phyloP scores from a whole-genome alignment of 2,113 vertebrate genomes.

The Marmota monax region DNA sequence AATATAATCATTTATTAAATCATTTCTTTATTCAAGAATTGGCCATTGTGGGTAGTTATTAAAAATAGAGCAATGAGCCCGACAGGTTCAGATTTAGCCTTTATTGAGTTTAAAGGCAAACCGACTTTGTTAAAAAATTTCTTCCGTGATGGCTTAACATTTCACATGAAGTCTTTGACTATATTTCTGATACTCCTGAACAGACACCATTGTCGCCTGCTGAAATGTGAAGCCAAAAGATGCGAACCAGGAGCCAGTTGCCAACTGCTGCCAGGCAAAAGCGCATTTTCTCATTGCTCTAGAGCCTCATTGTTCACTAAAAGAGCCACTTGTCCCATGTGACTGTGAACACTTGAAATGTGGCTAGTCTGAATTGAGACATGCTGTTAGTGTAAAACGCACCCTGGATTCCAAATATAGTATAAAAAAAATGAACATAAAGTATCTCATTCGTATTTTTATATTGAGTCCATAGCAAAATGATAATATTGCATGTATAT shows the following conservation, averaged over 20 bases:
- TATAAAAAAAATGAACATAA: background rate
- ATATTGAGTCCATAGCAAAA: background rate
- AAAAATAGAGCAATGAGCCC: background rate
- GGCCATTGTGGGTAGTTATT: background rate
- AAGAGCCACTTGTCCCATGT: background rate
- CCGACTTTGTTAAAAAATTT: background rate
- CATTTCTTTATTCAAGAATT: background rate
- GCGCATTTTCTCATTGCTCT: background rate
- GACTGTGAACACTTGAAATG: background rate
- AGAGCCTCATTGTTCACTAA: background rate
- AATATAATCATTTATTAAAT: background rate
- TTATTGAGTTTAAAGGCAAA: background rate
- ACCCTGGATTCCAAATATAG: background rate
- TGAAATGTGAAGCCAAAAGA: no score
- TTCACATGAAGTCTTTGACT: background rate
- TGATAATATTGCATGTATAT: background rate
- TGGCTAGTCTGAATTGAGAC: background rate
- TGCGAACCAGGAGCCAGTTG: accelerated
- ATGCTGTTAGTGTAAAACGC: background rate
- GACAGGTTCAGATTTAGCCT: background rate
- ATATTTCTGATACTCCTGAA: background rate
- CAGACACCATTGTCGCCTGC: no score
- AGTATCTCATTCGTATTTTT: background rate
- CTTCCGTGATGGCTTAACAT: background rate
- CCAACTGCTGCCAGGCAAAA: background rate